Base-by-base conservation (phyloP, 2,797 vertebrate species). In the Channa striata region DNA sequence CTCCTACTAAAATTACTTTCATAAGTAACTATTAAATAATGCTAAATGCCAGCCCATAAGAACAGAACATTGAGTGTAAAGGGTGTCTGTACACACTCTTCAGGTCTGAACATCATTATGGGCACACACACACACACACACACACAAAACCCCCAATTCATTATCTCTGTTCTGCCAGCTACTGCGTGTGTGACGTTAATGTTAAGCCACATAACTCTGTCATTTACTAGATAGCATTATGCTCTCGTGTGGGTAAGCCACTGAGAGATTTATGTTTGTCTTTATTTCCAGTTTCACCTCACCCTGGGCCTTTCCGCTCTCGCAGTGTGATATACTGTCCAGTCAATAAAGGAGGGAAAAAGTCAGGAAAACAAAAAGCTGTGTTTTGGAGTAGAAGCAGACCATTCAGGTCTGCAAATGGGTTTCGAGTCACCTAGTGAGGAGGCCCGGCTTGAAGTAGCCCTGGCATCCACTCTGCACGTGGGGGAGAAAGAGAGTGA, bases 331-430 rank as follows among this genome's bases (percentile, higher is more conserved):
- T 86, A 68, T 76, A 90, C 56, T 60, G 78, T 75, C 64, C 72
- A 50, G 73, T 83, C 86, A 73, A 81, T 81, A 70, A 25, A 69
- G 52, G 50, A 30, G 46, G 14, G 43, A 46, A 68, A 65, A 68
- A 68, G 44, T 58, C 21, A 19, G 2, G 17, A 66, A 90, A 87
- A 85, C 74, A 78, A 87, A 83, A 75, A 64, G 34, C 72, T 65
- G 54, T 37, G 56, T 82, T 86, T 74, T 73, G 72, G 76, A 87
- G 65, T 51, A 52, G 59, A 82, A 82, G 74, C 80, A 78, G 68
- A 42, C 52, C 76, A 72, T 84, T 87, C 73, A 78, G 60, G 73
- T 39, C 82, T 65, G 83, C 52, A 87, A 90, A 91, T 89, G 65
- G 64, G 81, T 77, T 84, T 76, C 81, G 53, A 82, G 75, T 48